phyloP scores from a whole-genome alignment of 2,888 invertebrate species.

The Thumatha senex region DNA sequence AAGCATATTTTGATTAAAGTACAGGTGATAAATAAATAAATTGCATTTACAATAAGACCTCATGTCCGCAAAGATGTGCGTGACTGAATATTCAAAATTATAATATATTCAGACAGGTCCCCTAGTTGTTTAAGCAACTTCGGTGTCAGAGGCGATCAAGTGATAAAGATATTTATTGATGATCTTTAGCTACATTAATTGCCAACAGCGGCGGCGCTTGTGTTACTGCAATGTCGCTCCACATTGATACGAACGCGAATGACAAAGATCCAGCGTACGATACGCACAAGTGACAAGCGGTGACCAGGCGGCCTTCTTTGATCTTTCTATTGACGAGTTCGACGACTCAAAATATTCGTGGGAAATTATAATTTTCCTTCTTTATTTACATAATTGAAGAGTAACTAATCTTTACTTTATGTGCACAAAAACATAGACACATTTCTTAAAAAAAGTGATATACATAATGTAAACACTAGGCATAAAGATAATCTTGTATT shows the following conservation, averaged over 20 bases:
- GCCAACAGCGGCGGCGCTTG: constrained; percentile 77
- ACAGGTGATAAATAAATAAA: constrained; percentile 46
- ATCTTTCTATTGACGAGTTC: constrained; percentile 66
- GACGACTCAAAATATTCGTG: constrained; percentile 72
- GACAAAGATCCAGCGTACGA: constrained; percentile 75
- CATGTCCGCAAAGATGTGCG: constrained; percentile 58
- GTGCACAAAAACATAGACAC: too few relatives aligned
- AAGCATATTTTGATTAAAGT: too few relatives aligned
- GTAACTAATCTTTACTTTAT: too few relatives aligned
- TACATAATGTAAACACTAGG: too few relatives aligned
- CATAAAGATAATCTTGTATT: too few relatives aligned
- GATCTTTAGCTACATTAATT: constrained; percentile 80
- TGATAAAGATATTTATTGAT: constrained; percentile 82
- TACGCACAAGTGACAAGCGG: constrained; percentile 56
- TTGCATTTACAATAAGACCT: constrained; percentile 27
- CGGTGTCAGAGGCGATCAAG: constrained; percentile 75
- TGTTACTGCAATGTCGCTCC: constrained; percentile 62
- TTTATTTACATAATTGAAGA: constrained; percentile 7
- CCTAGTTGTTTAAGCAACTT: constrained; percentile 67
- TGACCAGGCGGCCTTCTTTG: constrained; percentile 60
- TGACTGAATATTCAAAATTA: constrained; percentile 73
- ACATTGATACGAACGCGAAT: constrained; percentile 67
- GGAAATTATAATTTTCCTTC: constrained; percentile 38
- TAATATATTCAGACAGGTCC: constrained; percentile 61
- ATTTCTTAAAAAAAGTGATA: too few relatives aligned